Percentiles rank a stretch among this genome's conserved stretches.
Conservation (phyloP, 2,888 invertebrate species). For the Cancer borealis region DNA sequence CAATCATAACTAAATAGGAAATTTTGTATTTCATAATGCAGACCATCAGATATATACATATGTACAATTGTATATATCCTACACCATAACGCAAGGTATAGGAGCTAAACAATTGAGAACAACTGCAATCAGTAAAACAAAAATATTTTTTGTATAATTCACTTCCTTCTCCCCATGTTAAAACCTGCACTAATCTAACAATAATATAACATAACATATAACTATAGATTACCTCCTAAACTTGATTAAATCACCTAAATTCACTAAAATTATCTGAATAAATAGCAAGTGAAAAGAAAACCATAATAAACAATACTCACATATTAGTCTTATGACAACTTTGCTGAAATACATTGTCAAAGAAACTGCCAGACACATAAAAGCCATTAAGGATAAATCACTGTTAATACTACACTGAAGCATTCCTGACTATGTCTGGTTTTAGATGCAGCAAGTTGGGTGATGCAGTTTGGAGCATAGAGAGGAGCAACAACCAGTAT, state of each 20-base stretch:
- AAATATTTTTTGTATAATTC: not conserved
- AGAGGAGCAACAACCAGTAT: not conserved
- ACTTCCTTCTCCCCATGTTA: not conserved
- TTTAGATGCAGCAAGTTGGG: not conserved
- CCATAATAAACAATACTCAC: not conserved
- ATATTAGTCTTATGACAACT: conserved; percentile 16
- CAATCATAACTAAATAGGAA: not conserved
- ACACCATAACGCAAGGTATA: not conserved
- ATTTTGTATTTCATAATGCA: not conserved
- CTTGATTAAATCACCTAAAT: not conserved
- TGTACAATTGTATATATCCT: not conserved
- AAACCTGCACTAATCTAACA: not conserved
- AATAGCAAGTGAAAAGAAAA: not conserved
- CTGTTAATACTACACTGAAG: conserved; percentile 11
- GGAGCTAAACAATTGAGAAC: not conserved
- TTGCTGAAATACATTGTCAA: conserved; percentile 16
- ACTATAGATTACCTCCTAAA: not conserved
- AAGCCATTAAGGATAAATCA: not conserved
- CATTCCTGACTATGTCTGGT: not conserved
- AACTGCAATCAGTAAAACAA: not conserved
- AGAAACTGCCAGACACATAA: not conserved
- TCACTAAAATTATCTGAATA: not conserved
- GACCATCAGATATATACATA: not conserved
- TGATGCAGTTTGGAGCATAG: not conserved
- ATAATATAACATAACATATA: not conserved